These are phyloP conservation scores for Homarus gammarus DNA, from an alignment of 2,888 invertebrate genomes.

Conservation along the genomic window DNA sequence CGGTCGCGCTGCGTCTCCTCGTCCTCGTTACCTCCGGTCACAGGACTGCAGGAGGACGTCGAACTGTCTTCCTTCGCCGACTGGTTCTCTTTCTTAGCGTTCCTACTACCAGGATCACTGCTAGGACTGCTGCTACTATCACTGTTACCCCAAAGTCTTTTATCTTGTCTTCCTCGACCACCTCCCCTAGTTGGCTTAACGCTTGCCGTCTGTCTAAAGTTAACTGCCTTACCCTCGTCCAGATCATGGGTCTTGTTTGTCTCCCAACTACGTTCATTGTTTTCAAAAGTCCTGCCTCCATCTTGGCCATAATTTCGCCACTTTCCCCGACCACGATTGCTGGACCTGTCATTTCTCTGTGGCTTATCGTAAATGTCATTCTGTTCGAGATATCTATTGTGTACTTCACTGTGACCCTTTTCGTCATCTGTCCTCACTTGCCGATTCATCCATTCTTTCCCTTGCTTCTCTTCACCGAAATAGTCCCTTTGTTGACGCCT, in stretches of 20 bases:
- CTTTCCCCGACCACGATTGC: constrained; percentile 22
- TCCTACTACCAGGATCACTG: not conserved
- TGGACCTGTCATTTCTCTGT: constrained; percentile 9
- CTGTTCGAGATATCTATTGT: constrained; percentile 13
- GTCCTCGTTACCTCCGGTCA: constrained; percentile 77
- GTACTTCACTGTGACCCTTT: constrained; percentile 31
- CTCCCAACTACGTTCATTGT: constrained; percentile 22
- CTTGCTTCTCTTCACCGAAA: constrained; percentile 56
- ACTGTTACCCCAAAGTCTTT: constrained; percentile 39
- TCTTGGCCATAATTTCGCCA: not conserved
- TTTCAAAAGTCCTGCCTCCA: constrained; percentile 10
- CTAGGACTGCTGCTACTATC: not conserved
- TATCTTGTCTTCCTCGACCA: constrained; percentile 44
- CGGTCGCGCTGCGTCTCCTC: constrained; percentile 90
- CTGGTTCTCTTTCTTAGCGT: not conserved
- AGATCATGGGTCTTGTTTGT: not conserved
- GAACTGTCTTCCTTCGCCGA: not conserved
- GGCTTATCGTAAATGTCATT: constrained; percentile 8
- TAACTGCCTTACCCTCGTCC: not conserved
- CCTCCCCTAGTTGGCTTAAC: constrained; percentile 32
- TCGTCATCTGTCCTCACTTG: constrained; percentile 46
- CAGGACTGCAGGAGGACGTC: not conserved
- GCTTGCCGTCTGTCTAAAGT: not conserved
- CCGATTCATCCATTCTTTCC: constrained; percentile 60
- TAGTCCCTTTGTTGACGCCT: constrained; percentile 57